phyloP scores from a whole-genome alignment of 1,140 invertebrate genomes.

The Orius laevigatus region DNA sequence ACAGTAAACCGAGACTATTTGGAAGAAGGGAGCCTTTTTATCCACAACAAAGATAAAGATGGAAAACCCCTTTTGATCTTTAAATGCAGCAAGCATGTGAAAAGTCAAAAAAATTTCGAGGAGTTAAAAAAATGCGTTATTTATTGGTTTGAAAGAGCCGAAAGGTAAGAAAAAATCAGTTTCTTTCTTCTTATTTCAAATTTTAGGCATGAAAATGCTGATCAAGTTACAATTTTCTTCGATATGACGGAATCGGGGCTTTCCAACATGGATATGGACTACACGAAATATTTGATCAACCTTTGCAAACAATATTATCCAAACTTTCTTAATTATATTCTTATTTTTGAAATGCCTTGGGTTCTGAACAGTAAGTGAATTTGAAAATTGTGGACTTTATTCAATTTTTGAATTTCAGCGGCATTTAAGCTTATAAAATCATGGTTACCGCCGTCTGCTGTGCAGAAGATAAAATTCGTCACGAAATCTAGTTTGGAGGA shows the following conservation, averaged over 20 bases:
- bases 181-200: background rate
- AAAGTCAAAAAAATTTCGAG: slow-evolving; percentile 52
- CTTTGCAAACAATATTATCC: slow-evolving; percentile 85
- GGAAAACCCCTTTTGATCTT: slow-evolving; percentile 59
- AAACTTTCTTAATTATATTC: slow-evolving; percentile 73
- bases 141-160: slow-evolving; percentile 75
- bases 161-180: slow-evolving; percentile 35
- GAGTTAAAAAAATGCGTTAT: slow-evolving; percentile 66
- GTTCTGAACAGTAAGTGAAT: slow-evolving; percentile 57
- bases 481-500: slow-evolving; percentile 59
- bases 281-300: slow-evolving; percentile 68
- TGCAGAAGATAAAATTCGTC: slow-evolving; percentile 79
- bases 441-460: slow-evolving; percentile 71
- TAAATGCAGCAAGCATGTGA: slow-evolving; percentile 56
- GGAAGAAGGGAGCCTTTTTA: slow-evolving; percentile 57
- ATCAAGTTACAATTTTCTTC: slow-evolving; percentile 70
- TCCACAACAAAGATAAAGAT: slow-evolving; percentile 61
- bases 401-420: slow-evolving; percentile 37
- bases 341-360: slow-evolving; percentile 92
- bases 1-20: slow-evolving; percentile 53
- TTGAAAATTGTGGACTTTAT: slow-evolving; percentile 9
- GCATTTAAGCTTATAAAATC: slow-evolving; percentile 85
- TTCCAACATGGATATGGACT: slow-evolving; percentile 75
- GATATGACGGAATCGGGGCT: slow-evolving; percentile 76
- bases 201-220: slow-evolving; percentile 48